Evolutionary conservation across 2,888 invertebrate genomes (phyloP).

Genomic region (Drosophila anceps): DNA sequence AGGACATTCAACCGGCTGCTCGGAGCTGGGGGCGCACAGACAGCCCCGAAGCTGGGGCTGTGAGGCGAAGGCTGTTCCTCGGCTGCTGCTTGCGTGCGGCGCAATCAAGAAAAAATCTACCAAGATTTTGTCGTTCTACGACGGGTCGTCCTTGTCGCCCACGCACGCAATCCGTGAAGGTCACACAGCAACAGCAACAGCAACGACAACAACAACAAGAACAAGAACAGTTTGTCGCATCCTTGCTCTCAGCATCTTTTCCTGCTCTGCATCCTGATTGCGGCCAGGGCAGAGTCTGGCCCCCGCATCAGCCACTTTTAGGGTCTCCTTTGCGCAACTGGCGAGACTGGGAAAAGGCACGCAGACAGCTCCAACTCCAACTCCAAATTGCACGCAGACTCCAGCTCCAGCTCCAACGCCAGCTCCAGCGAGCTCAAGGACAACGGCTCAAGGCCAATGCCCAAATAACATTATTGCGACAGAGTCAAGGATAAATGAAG

Average conservation of each 20-base stretch:
- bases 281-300: constrained; percentile 10
- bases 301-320: background rate
- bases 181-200: constrained; percentile 20
- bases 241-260: constrained; percentile 14
- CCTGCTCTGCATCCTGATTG: constrained; percentile 33
- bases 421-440: constrained; percentile 26
- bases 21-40: background rate
- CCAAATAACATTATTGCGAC: background rate
- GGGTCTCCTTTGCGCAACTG: background rate
- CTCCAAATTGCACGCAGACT: constrained; percentile 10
- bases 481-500: background rate
- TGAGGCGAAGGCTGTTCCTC: background rate
- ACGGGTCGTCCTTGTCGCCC: constrained; percentile 16
- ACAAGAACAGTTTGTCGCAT: no score
- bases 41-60: background rate
- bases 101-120: constrained; percentile 51
- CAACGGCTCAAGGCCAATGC: constrained; percentile 8
- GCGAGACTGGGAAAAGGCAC: background rate
- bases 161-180: constrained; percentile 28
- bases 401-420: background rate
- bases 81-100: constrained; percentile 25
- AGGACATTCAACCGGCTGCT: constrained; percentile 67
- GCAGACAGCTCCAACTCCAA: constrained; percentile 42
- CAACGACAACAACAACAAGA: background rate
- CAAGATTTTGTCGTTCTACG: constrained; percentile 29